A percentile compares a stretch with the other conserved stretches of the same genome.
These are phyloP conservation scores for Chelonia mydas DNA, from an alignment of 2,797 vertebrate genomes.

Conservation along the genomic window DNA sequence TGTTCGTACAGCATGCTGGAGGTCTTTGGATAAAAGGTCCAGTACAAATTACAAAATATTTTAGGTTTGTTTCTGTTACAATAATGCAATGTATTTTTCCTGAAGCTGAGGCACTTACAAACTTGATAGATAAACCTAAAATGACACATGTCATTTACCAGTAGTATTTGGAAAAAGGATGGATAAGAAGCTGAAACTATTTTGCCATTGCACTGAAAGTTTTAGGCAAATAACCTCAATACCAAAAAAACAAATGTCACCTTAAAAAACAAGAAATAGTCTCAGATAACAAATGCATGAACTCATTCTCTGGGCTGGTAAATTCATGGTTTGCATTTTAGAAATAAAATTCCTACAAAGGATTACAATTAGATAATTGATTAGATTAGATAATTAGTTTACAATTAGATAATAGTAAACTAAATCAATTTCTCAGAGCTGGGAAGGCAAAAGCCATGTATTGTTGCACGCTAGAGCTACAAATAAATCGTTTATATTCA, in stretches of 20 bases:
- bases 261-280: rapidly evolving
- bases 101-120: background rate
- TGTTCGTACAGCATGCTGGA: background rate
- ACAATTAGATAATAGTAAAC: background rate
- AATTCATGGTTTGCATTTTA: background rate
- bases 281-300: background rate
- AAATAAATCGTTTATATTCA: background rate
- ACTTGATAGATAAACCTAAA: background rate
- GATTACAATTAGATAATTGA: background rate
- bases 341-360: background rate
- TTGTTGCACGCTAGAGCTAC: background rate
- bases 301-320: background rate
- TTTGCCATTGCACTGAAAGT: background rate
- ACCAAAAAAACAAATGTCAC: rapidly evolving
- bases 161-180: rapidly evolving
- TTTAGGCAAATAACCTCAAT: background rate
- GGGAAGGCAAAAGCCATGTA: background rate
- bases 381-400: background rate
- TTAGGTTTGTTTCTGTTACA: rapidly evolving
- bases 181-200: background rate
- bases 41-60: background rate
- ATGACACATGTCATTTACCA: background rate
- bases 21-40: no score
- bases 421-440: background rate
- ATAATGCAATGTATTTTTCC: no score